These are phyloP conservation scores for Psix sp. DNA, from an alignment of 1,140 invertebrate species.

Conservation along the genomic window DNA sequence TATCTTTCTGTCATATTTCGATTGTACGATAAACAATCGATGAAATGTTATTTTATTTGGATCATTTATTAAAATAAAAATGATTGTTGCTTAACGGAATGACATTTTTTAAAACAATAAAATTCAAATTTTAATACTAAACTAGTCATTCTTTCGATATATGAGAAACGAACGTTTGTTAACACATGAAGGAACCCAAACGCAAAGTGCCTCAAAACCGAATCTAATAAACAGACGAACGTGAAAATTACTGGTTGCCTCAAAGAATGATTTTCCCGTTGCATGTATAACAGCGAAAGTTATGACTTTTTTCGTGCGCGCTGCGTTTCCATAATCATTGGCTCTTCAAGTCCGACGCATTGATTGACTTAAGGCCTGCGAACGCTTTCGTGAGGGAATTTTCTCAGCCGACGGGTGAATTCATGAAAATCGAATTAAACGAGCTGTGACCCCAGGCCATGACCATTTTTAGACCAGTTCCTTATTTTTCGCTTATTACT, in stretches of 20 bases:
- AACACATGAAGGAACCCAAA: conserved; percentile 9
- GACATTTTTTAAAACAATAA: too few relatives aligned
- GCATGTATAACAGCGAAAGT: conserved; percentile 61
- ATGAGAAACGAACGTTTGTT: too few relatives aligned
- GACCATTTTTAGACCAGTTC: conserved; percentile 25
- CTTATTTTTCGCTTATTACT: conserved; percentile 31
- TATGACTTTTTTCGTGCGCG: conserved; percentile 16
- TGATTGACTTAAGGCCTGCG: conserved; percentile 55
- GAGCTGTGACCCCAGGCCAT: conserved; percentile 8
- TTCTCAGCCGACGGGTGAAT: conserved; percentile 41
- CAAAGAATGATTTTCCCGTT: conserved; percentile 54
- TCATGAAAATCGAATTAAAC: conserved; percentile 55
- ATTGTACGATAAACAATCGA: too few relatives aligned
- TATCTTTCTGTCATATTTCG: too few relatives aligned
- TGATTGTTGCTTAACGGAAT: too few relatives aligned
- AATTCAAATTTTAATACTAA: too few relatives aligned
- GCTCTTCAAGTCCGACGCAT: conserved; percentile 35
- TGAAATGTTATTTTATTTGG: too few relatives aligned
- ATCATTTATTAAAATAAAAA: too few relatives aligned
- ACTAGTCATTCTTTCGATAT: too few relatives aligned
- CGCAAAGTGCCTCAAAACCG: conserved; percentile 19
- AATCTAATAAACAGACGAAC: conserved; percentile 20
- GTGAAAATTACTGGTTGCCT: conserved; percentile 49
- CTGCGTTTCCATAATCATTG: conserved; percentile 41
- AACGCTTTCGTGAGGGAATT: conserved; percentile 27